A percentile compares a stretch with the other conserved stretches of the same genome.
Evolutionary conservation across 2,888 invertebrate genomes (phyloP).

Genomic region (Clanis bilineata): DNA sequence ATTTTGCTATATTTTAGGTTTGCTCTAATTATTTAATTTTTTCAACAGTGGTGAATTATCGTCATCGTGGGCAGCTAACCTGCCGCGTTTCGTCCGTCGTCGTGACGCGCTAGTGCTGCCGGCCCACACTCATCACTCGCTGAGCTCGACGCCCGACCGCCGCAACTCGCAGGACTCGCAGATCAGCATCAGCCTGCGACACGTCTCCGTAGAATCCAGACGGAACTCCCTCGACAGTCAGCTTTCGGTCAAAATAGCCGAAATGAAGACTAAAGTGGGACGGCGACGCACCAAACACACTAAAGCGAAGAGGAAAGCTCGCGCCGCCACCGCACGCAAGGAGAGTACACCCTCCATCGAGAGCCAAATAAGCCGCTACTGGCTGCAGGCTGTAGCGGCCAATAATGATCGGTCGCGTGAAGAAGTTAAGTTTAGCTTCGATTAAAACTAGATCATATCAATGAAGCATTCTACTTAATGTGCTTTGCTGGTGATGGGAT

Average conservation of each 20-base stretch:
- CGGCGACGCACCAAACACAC: constrained; percentile 74
- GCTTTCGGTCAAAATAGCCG: constrained; percentile 91
- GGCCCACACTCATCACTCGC: constrained; percentile 71
- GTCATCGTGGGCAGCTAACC: constrained; percentile 95
- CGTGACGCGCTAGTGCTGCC: constrained; percentile 89
- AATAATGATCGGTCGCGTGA: constrained; percentile 81
- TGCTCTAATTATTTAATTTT: neutral
- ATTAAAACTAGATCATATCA: constrained; percentile 41
- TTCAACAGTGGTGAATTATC: constrained; percentile 88
- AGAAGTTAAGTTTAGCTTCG: constrained; percentile 75
- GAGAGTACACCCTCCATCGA: constrained; percentile 92
- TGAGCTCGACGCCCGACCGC: constrained; percentile 80
- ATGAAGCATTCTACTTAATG: constrained; percentile 7
- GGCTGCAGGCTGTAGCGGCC: constrained; percentile 83
- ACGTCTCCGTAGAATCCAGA: constrained; percentile 93
- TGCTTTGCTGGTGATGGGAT: too few relatives aligned
- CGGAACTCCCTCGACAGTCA: constrained; percentile 95
- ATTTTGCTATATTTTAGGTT: neutral
- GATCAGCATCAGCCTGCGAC: constrained; percentile 89
- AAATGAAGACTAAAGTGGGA: constrained; percentile 88
- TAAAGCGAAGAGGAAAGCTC: constrained; percentile 69
- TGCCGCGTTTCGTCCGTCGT: constrained; percentile 92
- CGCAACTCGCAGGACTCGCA: constrained; percentile 85
- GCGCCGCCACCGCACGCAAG: constrained; percentile 66
- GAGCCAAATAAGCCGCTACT: constrained; percentile 87